phyloP scores from a whole-genome alignment of 92 coral and sea anemone species.

The Nematostella vectensis region DNA sequence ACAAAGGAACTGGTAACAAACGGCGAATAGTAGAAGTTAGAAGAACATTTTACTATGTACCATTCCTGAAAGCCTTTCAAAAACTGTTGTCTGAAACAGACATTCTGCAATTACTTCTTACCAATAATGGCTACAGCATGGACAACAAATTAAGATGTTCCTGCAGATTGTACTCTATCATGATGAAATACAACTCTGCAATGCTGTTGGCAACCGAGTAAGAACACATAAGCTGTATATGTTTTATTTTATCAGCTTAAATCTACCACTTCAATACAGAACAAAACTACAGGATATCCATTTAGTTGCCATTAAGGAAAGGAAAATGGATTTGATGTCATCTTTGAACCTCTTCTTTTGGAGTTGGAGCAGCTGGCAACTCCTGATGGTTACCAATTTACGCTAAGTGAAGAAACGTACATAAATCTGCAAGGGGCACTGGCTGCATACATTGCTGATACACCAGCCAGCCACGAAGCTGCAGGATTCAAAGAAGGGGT shows the following conservation, averaged over 20 bases:
- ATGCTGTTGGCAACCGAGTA: constrained; percentile 45
- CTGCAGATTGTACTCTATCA: constrained; percentile 34
- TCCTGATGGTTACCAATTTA: constrained; percentile 7
- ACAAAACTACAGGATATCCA: constrained; percentile 21
- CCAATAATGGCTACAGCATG: constrained; percentile 7
- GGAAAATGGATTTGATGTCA: constrained; percentile 26
- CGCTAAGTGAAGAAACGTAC: constrained; percentile 2
- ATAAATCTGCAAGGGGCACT: constrained; percentile 3
- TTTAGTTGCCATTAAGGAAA: constrained; percentile 19
- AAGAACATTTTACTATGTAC: constrained; percentile 15
- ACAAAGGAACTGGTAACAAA: constrained; percentile 16
- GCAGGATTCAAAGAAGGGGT: constrained; percentile 19
- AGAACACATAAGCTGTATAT: constrained; percentile 33
- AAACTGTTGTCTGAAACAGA: constrained; percentile 11
- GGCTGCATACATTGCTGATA: constrained; percentile 13
- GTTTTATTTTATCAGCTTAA: constrained; percentile 31
- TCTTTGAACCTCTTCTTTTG: constrained; percentile 22
- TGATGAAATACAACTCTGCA: constrained; percentile 45
- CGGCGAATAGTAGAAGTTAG: constrained; percentile 8
- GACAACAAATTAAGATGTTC: constrained; percentile 28
- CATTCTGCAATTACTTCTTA: constrained; percentile 7
- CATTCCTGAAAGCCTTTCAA: constrained; percentile 9
- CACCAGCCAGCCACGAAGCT: constrained; percentile 21
- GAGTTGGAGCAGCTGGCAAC: constrained; percentile 17
- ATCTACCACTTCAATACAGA: constrained; percentile 26